These are phyloP conservation scores for Bradysia coprophila DNA, from an alignment of 1,140 invertebrate genomes.

Conservation along the genomic window DNA sequence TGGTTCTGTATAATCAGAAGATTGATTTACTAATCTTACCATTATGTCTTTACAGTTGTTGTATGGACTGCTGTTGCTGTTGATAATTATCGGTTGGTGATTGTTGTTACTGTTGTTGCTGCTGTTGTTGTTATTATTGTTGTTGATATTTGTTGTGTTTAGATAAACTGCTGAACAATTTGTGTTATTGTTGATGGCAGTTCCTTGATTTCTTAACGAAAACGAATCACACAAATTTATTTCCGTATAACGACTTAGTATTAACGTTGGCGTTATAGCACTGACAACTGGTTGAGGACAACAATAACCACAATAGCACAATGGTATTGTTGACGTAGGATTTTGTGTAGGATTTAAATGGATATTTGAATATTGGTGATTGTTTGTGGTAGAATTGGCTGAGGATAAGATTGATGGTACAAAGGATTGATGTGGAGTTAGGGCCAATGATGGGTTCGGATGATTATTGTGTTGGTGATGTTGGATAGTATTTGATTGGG, in stretches of 20 bases:
- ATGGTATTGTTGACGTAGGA: constrained; percentile 7
- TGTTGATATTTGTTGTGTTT: constrained; percentile 7
- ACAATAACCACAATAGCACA: constrained; percentile 8
- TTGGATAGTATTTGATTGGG: background rate
- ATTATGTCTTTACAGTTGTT: background rate
- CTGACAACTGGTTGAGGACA: constrained; percentile 3
- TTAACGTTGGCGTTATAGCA: constrained; percentile 10
- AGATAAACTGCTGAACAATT: constrained; percentile 15
- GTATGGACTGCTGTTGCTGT: constrained; percentile 7
- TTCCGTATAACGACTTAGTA: constrained; percentile 4
- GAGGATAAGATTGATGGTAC: constrained; percentile 9
- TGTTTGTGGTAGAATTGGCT: too few species aligned
- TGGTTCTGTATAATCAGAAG: constrained; percentile 13
- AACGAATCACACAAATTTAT: constrained; percentile 4
- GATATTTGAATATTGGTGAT: constrained; percentile 1
- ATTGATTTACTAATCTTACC: constrained; percentile 9
- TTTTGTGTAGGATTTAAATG: constrained; percentile 1
- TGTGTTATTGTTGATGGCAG: background rate
- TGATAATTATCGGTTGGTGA: constrained; percentile 15
- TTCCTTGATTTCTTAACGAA: constrained; percentile 6
- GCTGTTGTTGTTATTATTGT: constrained; percentile 15
- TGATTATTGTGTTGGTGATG: background rate
- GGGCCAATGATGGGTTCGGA: constrained; percentile 17
- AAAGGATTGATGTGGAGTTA: constrained; percentile 12
- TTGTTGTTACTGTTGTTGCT: constrained; percentile 13